A percentile compares a stretch with the other conserved stretches of the same genome.
phyloP scores from a whole-genome alignment of 2,888 invertebrate genomes.

The Cerastis rubricosa region DNA sequence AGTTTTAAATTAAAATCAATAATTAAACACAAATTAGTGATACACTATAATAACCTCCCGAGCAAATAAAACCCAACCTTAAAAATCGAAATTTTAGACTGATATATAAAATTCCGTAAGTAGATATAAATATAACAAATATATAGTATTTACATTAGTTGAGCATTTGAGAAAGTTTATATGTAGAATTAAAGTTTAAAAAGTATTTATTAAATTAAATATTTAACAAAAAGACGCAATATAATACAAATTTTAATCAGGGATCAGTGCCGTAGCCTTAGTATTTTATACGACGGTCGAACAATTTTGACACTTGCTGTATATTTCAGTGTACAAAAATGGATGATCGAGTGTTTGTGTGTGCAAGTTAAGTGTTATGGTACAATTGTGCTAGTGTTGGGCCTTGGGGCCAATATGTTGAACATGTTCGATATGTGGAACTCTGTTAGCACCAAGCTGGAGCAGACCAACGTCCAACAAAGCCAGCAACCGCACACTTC shows the following conservation, averaged over 20 bases:
- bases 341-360: constrained; percentile 74
- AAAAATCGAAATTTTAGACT: constrained; percentile 90
- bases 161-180: constrained; percentile 90
- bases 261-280: constrained; percentile 89
- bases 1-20: constrained; percentile 74
- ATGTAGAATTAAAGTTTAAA: constrained; percentile 69
- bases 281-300: constrained; percentile 85
- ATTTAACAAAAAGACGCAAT: constrained; percentile 71
- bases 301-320: constrained; percentile 82
- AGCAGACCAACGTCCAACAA: constrained; percentile 92
- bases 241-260: constrained; percentile 81
- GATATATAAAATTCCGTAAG: constrained; percentile 89
- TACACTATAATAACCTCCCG: constrained; percentile 80
- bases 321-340: constrained; percentile 79
- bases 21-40: constrained; percentile 80
- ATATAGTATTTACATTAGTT: constrained; percentile 91
- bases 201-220: constrained; percentile 73
- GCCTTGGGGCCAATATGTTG: constrained; percentile 84
- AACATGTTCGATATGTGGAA: constrained; percentile 97
- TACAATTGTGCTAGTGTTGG: constrained; percentile 71
- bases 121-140: constrained; percentile 74
- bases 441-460: constrained; percentile 94
- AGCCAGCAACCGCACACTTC: constrained; percentile 94
- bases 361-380: constrained; percentile 69
- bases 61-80: constrained; percentile 87